These are phyloP conservation scores for Caenorhabditis remanei DNA, from an alignment of 1,140 invertebrate species.

Conservation along the genomic window DNA sequence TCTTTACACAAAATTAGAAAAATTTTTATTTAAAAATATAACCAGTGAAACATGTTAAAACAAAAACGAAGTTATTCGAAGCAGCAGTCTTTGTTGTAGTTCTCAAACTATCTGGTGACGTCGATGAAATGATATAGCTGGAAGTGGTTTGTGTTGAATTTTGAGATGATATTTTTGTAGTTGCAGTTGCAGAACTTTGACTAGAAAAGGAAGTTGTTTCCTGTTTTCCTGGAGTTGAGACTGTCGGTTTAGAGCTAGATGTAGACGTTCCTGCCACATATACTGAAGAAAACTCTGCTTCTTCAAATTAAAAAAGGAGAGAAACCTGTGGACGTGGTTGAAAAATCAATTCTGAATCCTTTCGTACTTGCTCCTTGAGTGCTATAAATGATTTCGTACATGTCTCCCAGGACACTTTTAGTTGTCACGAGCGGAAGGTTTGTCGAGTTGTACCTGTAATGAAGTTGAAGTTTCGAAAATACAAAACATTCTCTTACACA, in stretches of 20 bases:
- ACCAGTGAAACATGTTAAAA: no score
- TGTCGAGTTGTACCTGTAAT: background rate
- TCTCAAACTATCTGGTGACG: no score
- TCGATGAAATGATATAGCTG: no score
- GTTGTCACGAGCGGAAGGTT: background rate
- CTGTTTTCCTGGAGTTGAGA: no score
- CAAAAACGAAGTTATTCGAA: background rate
- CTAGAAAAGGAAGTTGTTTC: background rate
- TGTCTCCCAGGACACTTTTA: background rate
- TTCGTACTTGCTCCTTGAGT: background rate
- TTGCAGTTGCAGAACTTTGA: background rate
- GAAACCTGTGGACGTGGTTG: background rate
- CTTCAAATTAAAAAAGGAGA: background rate
- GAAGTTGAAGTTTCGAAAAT: background rate
- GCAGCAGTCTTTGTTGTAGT: no score
- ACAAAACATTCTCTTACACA: background rate
- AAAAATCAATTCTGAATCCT: slow-evolving; percentile 33
- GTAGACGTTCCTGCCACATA: background rate
- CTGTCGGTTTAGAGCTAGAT: background rate
- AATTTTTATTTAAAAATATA: no score
- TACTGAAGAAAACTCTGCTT: background rate
- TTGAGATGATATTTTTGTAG: background rate
- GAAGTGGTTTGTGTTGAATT: no score
- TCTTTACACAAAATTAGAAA: no score
- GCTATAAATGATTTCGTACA: background rate